Base-by-base conservation (phyloP, 2,113 vertebrate species). In the Litocranius walleri region DNA sequence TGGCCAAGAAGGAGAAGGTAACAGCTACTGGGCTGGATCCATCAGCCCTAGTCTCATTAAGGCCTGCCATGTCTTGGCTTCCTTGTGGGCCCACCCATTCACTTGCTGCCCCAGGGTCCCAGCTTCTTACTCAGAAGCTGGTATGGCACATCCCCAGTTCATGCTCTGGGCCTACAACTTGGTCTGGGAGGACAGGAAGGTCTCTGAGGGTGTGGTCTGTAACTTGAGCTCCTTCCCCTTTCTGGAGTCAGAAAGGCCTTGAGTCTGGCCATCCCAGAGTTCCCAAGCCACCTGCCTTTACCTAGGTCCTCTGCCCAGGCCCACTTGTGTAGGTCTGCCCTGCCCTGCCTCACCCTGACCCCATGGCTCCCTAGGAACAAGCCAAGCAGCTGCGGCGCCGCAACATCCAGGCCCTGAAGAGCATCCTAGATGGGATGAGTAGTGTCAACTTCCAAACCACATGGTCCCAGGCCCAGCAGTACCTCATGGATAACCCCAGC, bases 1-100 rank as follows among this genome's bases (percentile, higher is more conserved):
- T 99, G 86, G 98, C 99, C 92, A 99, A 99, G 97, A 99, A 99
- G 88, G 99, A 99, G 94, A 99, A 99, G 98, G 99, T 99, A 98
- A 98, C 5, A 23, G 62, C 78, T 29, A 36, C 8, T 78, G 78
- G 67, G 45, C 64, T 13, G 4, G 43, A 36, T 48, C 45, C 17
- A 30, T 91, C 54, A 54, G 33, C 17, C 57, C 27, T 7, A 23
- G 19, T 74, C 17, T 89, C 25, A 45, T 33, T 61, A 25, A 62
- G 61, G 29, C 36, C 84, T 36, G 61, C 33, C 33, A 16, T 80
- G 40, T 71, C 30, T 92, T 93, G 91, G 83, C 8, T 88, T 82
- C 40, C 50, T 74, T 92, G 14, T 61, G 84, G 88, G 19, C 13
- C 56, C 8, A 7, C 52, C 33, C 81, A 48, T 40, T 80, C 36